Evolutionary conservation across 2,888 invertebrate species (phyloP).

Genomic region (Luperina testacea): DNA sequence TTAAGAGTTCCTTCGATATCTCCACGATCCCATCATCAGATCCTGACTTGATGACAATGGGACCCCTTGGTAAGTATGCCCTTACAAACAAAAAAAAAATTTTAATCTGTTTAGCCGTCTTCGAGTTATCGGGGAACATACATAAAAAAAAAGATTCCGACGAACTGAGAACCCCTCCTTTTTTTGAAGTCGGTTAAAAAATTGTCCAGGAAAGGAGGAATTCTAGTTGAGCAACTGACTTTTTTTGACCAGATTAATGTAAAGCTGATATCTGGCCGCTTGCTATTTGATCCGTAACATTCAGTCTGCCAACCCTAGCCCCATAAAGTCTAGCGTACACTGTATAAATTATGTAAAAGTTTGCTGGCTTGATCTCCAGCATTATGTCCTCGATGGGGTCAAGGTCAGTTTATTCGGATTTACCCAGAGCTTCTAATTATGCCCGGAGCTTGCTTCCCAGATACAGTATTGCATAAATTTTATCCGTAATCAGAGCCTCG

Average conservation of each 20-base stretch:
- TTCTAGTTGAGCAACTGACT: not conserved
- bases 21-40: too few species aligned
- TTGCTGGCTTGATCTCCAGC: conserved; percentile 44
- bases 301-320: conserved; percentile 6
- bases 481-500: conserved; percentile 53
- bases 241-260: too few species aligned
- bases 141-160: too few species aligned
- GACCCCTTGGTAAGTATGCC: too few species aligned
- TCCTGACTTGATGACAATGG: too few species aligned
- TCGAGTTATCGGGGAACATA: too few species aligned
- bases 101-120: too few species aligned
- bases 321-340: conserved; percentile 38
- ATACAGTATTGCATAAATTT: conserved; percentile 53
- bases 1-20: too few species aligned
- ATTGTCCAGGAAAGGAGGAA: not conserved
- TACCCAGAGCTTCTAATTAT: conserved; percentile 46
- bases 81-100: too few species aligned
- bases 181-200: not conserved
- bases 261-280: too few species aligned
- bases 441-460: conserved; percentile 23
- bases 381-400: conserved; percentile 49
- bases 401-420: conserved; percentile 57
- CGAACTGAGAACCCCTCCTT: too few species aligned
- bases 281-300: not conserved
- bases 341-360: conserved; percentile 58